Conservation (phyloP, 2,113 vertebrate species). For the Myanophis thanlyinensis region DNA sequence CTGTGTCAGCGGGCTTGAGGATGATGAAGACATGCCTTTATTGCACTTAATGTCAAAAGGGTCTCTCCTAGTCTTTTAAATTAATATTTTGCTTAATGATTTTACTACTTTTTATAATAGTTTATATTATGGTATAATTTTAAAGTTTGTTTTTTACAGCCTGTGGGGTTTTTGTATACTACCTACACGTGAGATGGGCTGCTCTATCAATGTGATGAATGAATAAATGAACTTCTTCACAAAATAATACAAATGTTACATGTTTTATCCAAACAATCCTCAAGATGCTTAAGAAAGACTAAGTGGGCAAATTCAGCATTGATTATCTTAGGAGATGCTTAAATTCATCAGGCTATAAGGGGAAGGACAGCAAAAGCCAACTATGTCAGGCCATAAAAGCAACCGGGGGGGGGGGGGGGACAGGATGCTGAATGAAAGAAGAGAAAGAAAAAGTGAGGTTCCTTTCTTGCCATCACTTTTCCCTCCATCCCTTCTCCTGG, state of each 20-base stretch:
- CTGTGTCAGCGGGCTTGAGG: background rate
- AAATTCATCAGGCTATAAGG: background rate
- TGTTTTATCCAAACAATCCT: background rate
- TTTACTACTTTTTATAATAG: background rate
- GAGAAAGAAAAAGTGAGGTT: background rate
- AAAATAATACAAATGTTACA: background rate
- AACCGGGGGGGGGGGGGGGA: background rate
- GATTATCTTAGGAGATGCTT: background rate
- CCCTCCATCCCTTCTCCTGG: background rate
- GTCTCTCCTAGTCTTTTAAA: background rate
- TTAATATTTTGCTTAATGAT: background rate
- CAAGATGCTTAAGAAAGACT: background rate
- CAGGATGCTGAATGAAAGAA: background rate
- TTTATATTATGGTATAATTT: background rate
- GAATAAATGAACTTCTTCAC: background rate
- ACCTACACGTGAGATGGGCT: background rate
- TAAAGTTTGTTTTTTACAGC: background rate
- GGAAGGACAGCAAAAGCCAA: too few relatives aligned
- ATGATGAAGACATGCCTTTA: background rate
- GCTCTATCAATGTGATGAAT: background rate
- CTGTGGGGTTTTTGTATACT: background rate
- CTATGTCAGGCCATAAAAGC: too few relatives aligned
- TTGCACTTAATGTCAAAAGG: background rate
- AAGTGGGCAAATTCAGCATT: background rate
- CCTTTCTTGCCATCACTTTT: background rate